These are phyloP conservation scores for Alcis repandata DNA, from an alignment of 2,888 invertebrate species.

Conservation along the genomic window DNA sequence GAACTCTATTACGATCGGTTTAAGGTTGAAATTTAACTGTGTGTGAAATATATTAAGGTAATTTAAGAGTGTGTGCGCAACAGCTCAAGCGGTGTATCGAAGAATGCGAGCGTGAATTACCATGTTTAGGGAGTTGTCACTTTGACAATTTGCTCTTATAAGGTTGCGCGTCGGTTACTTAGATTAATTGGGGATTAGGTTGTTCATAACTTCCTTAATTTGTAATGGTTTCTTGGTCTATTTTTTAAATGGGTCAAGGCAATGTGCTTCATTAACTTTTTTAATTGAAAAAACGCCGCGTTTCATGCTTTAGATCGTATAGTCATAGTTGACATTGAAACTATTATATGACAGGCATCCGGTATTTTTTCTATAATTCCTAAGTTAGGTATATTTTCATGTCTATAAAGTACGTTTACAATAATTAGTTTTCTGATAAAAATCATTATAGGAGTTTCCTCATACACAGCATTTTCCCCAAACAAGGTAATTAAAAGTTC, in stretches of 20 bases:
- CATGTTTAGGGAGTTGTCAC: slow-evolving; percentile 83
- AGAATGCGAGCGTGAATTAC: slow-evolving; percentile 86
- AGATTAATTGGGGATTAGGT: slow-evolving; percentile 56
- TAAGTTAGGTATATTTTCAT: no score
- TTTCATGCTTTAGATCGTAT: no score
- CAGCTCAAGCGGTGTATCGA: slow-evolving; percentile 79
- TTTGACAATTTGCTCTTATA: slow-evolving; percentile 81
- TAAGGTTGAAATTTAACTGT: slow-evolving; percentile 50
- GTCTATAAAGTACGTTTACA: no score
- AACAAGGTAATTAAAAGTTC: slow-evolving; percentile 54
- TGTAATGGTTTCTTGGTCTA: slow-evolving; percentile 7
- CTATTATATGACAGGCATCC: no score
- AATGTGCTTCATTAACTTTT: slow-evolving; percentile 23
- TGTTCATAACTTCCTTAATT: slow-evolving; percentile 17
- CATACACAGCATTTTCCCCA: slow-evolving; percentile 14
- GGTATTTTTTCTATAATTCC: no score
- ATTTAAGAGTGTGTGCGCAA: slow-evolving; percentile 76
- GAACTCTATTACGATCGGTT: slow-evolving; percentile 36
- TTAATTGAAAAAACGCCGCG: background rate
- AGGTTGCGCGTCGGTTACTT: slow-evolving; percentile 61
- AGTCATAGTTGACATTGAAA: no score
- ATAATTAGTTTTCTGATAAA: background rate
- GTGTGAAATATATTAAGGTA: slow-evolving; percentile 63
- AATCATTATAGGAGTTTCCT: slow-evolving; percentile 19
- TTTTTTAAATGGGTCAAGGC: background rate